Evolutionary conservation across 1,140 invertebrate species (phyloP).

Genomic region (Manduca sexta): DNA sequence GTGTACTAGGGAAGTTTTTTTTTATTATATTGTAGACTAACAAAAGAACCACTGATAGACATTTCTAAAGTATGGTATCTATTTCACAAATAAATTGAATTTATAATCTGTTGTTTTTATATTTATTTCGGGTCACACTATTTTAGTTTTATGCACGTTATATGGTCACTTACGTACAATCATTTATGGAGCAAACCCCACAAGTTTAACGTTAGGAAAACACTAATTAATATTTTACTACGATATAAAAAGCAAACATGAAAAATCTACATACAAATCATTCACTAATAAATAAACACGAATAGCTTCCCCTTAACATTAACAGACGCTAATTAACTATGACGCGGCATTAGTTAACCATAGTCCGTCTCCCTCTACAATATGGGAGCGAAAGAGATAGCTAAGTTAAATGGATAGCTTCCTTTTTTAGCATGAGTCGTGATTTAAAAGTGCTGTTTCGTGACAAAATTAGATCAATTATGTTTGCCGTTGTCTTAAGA

Average conservation of each 20-base stretch:
- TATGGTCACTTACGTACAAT: too few species aligned
- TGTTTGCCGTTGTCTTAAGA: too few species aligned
- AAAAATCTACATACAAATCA: neutral
- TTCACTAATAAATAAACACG: neutral
- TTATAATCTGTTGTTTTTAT: too few species aligned
- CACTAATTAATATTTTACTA: neutral
- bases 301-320: conserved; percentile 39
- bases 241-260: neutral
- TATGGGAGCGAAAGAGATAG: conserved; percentile 30
- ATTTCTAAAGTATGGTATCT: too few species aligned
- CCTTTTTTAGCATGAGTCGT: conserved; percentile 36
- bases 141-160: too few species aligned
- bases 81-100: too few species aligned
- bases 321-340: conserved; percentile 54
- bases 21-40: too few species aligned
- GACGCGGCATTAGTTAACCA: conserved; percentile 49
- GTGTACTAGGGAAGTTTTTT: too few species aligned
- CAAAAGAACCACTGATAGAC: too few species aligned
- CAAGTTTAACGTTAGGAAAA: too few species aligned
- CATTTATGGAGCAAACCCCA: too few species aligned
- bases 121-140: too few species aligned
- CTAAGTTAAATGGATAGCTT: conserved; percentile 43
- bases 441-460: conserved; percentile 15
- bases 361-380: conserved; percentile 27
- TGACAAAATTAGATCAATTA: conserved; percentile 16